A percentile compares a stretch with the other conserved stretches of the same genome.
These are phyloP conservation scores for Tylochromis polylepis DNA, from an alignment of 2,113 vertebrate genomes.

Conservation along the genomic window DNA sequence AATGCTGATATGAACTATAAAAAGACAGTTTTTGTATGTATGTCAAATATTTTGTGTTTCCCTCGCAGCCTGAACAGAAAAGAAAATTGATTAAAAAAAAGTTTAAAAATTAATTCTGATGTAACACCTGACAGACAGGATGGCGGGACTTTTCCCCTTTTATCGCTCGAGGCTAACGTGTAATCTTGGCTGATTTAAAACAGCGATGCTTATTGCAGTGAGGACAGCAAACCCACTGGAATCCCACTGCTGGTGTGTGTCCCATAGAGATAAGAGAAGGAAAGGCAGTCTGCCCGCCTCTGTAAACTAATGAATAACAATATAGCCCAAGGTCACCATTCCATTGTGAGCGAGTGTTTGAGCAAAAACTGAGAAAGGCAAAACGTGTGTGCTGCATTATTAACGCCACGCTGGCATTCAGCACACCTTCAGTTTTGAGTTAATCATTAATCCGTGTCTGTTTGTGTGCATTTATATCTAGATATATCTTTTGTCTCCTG, in stretches of 20 bases:
- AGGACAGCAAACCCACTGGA: slow-evolving; percentile 18
- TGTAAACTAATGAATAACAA: slow-evolving; percentile 64
- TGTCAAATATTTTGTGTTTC: neutral
- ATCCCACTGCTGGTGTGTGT: slow-evolving; percentile 31
- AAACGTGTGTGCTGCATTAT: neutral
- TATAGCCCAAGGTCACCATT: slow-evolving; percentile 58
- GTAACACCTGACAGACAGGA: neutral
- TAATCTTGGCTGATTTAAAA: slow-evolving; percentile 46
- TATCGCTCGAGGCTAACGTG: slow-evolving; percentile 10
- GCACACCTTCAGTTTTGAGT: neutral
- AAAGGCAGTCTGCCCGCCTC: neutral
- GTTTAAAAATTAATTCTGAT: neutral
- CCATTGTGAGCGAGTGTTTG: neutral
- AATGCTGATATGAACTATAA: neutral
- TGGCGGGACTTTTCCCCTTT: neutral
- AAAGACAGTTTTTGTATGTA: neutral
- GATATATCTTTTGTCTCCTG: neutral
- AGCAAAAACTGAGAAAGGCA: neutral
- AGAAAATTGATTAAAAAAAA: neutral
- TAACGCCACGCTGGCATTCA: slow-evolving; percentile 9
- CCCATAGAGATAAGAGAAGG: slow-evolving; percentile 45
- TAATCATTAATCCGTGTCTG: neutral
- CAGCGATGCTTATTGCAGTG: slow-evolving; percentile 19
- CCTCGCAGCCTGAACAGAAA: neutral
- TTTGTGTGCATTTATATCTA: neutral